A percentile compares a stretch with the other conserved stretches of the same genome.
These are phyloP conservation scores for Brachionus paranguensis DNA, from an alignment of 1,140 invertebrate genomes.

Conservation along the genomic window DNA sequence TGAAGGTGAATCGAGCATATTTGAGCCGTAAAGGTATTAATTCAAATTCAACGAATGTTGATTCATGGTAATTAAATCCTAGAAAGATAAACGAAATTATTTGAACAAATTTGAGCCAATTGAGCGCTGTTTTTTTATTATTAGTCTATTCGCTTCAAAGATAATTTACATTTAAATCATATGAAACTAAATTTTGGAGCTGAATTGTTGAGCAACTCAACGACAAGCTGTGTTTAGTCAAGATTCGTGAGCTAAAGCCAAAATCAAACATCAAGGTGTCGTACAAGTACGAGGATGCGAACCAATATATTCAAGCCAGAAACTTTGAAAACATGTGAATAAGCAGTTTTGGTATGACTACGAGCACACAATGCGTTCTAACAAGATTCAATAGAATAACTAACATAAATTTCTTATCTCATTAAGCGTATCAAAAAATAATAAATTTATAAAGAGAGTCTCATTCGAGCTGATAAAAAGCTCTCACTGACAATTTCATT, in stretches of 20 bases:
- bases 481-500: slow-evolving; percentile 5
- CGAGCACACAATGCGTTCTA: neutral
- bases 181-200: neutral
- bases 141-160: neutral
- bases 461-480: slow-evolving; percentile 32
- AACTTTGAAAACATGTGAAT: neutral
- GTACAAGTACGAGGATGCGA: neutral
- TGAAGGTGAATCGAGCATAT: neutral
- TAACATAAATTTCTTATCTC: slow-evolving; percentile 20
- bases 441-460: slow-evolving; percentile 22
- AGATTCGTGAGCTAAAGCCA: neutral
- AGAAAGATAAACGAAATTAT: neutral
- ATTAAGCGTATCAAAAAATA: slow-evolving; percentile 34
- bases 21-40: neutral
- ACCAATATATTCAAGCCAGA: neutral
- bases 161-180: slow-evolving; percentile 3
- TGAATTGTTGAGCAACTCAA: neutral
- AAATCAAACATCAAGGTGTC: slow-evolving; percentile 22
- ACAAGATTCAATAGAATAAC: neutral
- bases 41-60: neutral
- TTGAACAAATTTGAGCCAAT: neutral
- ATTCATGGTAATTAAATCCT: neutral
- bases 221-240: neutral
- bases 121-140: neutral
- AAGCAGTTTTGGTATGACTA: neutral